phyloP scores from a whole-genome alignment of 2,113 vertebrate species.

The Ceratotherium simum region DNA sequence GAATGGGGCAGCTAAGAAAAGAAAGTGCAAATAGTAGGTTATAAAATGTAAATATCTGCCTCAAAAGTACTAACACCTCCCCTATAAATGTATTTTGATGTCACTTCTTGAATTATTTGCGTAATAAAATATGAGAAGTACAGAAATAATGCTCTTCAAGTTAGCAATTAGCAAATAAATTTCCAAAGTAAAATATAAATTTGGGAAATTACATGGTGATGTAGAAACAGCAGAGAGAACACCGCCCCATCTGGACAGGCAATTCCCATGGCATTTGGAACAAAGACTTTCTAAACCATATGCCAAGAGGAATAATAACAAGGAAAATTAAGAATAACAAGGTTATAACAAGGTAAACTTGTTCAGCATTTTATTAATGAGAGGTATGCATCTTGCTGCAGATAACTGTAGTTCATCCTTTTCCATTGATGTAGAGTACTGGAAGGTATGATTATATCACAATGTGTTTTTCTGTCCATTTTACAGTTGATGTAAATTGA shows the following conservation, averaged over 20 bases:
- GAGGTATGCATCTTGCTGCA: background rate
- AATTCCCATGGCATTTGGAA: background rate
- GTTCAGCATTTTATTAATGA: background rate
- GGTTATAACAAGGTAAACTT: background rate
- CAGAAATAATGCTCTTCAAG: background rate
- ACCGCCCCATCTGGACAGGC: background rate
- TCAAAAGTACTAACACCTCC: background rate
- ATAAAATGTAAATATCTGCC: constrained; percentile 55
- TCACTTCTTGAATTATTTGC: constrained; percentile 14
- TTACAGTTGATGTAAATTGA: background rate
- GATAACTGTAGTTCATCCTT: background rate
- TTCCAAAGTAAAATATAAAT: constrained; percentile 54
- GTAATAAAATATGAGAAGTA: background rate
- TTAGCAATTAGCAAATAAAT: constrained; percentile 43
- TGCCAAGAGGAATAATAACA: background rate
- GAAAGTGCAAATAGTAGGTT: background rate
- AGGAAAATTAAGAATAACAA: background rate
- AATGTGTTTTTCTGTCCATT: background rate
- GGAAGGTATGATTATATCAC: background rate
- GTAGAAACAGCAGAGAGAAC: background rate
- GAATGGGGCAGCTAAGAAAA: background rate
- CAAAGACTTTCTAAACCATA: background rate
- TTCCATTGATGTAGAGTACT: background rate
- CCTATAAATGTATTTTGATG: background rate
- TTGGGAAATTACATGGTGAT: background rate